These are phyloP conservation scores for Sipha maydis DNA, from an alignment of 2,888 invertebrate genomes.

Conservation along the genomic window DNA sequence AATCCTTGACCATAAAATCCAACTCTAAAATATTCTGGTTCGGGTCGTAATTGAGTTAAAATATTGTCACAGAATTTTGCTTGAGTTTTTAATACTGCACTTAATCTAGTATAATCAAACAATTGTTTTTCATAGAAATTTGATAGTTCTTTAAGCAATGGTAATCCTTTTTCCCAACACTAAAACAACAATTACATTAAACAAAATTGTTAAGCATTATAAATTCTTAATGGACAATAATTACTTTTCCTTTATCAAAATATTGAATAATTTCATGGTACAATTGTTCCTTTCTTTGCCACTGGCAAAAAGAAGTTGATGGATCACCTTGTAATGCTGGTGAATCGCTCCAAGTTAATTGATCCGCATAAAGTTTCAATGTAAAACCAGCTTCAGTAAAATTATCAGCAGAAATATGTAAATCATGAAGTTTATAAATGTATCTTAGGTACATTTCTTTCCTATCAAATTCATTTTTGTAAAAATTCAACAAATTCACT, in stretches of 20 bases:
- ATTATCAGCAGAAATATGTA: conserved; percentile 91
- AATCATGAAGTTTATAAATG: conserved; percentile 92
- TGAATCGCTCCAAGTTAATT: conserved; percentile 81
- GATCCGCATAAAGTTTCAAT: conserved; percentile 91
- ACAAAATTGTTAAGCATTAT: not conserved
- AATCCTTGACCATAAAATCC: conserved; percentile 94
- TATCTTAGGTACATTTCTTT: conserved; percentile 96
- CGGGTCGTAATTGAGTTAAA: conserved; percentile 85
- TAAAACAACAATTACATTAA: conserved; percentile 67
- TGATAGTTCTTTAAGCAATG: conserved; percentile 89
- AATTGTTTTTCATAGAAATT: conserved; percentile 85
- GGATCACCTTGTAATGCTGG: conserved; percentile 64
- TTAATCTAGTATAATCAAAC: conserved; percentile 88
- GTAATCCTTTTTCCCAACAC: conserved; percentile 97
- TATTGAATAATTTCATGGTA: conserved; percentile 91
- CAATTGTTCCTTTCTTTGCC: conserved; percentile 88
- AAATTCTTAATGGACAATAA: conserved; percentile 25
- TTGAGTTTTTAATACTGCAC: conserved; percentile 84
- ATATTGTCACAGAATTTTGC: conserved; percentile 93
- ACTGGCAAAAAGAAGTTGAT: conserved; percentile 80
- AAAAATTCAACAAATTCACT: conserved; percentile 94
- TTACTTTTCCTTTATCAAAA: conserved; percentile 91
- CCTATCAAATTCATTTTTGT: conserved; percentile 93
- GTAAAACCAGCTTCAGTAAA: conserved; percentile 96
- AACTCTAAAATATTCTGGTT: conserved; percentile 94